Base-by-base conservation (phyloP, 2,888 invertebrate species). In the Bhutanitis thaidina region DNA sequence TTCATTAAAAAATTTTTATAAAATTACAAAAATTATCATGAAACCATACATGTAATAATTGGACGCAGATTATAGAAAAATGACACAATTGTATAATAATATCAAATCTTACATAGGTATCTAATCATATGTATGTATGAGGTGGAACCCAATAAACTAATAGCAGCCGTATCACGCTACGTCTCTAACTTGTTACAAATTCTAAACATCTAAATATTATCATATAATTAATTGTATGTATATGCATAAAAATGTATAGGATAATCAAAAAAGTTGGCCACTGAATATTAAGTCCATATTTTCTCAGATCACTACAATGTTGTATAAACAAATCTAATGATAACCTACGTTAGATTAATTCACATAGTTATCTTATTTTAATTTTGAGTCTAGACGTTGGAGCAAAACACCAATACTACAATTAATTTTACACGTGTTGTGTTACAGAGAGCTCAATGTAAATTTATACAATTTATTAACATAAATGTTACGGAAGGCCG, bases 1-100 rank as follows among this genome's bases (percentile, higher is more conserved):
- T 87, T 85, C 71, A 76, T 84, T 51, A 79, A 81, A 73, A 27
- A 87, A 86, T 82, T 52, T 82, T 82, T 88, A 89, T 87, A 88
- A 89, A 89, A 89, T 86, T 88, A 87, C 88, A 88, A 89, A 87
- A 87, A 80, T 71, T 71, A 75, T 78, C 72, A 79, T 70, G 75
- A 85, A 86, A 84, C 72, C 70, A 84, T 77, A 75, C 62, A 63
- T 67, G 69, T 69, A 74, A 51, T 51, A 45, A 45, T 63, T 77
- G 75, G 77, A 85, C 72, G 75, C 62, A 62, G 69, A 77, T 64
- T 75, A 72, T 71, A 77, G 69, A 78, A 74, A 71, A 71, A 79
- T 73, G 75, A 79, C 75, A 76, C 76, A 71, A 73, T 69, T 84
- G 81, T 86, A 87, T 80, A 84, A 69, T 77, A 69, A 76, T 85